Percentiles rank a stretch among this genome's conserved stretches.
phyloP scores from a whole-genome alignment of 2,113 vertebrate genomes.

The Scopus umbretta region DNA sequence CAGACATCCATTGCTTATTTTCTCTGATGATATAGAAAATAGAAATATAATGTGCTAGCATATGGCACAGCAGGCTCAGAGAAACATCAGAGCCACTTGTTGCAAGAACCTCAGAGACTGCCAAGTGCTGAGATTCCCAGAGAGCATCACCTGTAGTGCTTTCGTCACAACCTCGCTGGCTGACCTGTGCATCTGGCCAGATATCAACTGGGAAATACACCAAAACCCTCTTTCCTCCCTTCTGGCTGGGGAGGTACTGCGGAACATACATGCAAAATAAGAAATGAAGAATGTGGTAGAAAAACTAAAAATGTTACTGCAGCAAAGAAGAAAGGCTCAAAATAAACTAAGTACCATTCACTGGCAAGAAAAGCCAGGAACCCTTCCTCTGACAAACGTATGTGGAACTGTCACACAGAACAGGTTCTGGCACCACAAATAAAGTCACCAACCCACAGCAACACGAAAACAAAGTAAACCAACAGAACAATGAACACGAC shows the following conservation, averaged over 20 bases:
- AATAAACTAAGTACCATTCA: background rate
- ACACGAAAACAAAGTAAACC: background rate
- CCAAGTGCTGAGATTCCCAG: background rate
- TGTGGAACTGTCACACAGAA: background rate
- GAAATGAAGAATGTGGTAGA: background rate
- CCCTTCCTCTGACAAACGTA: background rate
- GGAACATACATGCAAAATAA: background rate
- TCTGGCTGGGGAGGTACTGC: background rate
- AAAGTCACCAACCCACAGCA: background rate
- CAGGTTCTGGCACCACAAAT: background rate
- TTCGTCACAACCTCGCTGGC: background rate
- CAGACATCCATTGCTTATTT: background rate
- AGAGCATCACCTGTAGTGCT: background rate
- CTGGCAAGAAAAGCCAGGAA: background rate
- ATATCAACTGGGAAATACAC: background rate
- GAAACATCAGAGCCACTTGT: background rate
- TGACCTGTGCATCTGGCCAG: background rate
- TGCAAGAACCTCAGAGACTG: background rate
- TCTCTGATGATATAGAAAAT: background rate
- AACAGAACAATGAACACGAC: background rate
- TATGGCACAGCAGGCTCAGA: background rate
- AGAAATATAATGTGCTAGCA: background rate
- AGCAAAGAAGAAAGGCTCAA: background rate
- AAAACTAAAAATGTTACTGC: background rate
- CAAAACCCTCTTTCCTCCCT: background rate